A percentile compares a stretch with the other conserved stretches of the same genome.
Conservation (phyloP, 2,888 invertebrate species). For the Leptopterna dolabrata region DNA sequence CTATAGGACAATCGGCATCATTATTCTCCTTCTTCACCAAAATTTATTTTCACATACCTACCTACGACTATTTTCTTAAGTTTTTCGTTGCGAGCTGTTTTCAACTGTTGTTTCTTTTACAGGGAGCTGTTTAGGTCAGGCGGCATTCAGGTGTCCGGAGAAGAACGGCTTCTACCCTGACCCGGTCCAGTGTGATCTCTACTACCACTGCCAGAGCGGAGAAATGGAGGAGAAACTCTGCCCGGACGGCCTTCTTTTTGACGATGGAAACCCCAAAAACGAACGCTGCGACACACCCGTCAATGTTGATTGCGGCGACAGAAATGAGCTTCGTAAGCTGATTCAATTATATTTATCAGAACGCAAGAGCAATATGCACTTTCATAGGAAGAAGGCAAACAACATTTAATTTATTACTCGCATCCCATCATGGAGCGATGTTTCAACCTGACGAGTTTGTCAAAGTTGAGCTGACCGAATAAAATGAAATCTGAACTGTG, state of each 20-base stretch:
- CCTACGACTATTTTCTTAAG: no score
- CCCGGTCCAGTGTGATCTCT: conserved; percentile 81
- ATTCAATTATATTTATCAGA: neutral
- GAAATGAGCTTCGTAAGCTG: conserved; percentile 79
- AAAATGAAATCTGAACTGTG: neutral
- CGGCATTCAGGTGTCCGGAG: conserved; percentile 76
- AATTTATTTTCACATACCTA: no score
- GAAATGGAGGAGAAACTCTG: conserved; percentile 76
- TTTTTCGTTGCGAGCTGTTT: no score
- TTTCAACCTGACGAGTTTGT: no score
- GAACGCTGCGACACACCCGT: conserved; percentile 82
- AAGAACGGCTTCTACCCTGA: conserved; percentile 81
- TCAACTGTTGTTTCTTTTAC: neutral
- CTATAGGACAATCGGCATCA: no score
- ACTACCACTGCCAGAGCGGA: conserved; percentile 76
- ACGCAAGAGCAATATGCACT: no score
- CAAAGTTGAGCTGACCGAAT: no score
- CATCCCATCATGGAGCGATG: no score
- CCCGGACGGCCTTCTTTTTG: conserved; percentile 83
- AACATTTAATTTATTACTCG: no score
- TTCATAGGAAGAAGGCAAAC: no score
- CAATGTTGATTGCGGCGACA: conserved; percentile 81
- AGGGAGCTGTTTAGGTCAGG: conserved; percentile 53
- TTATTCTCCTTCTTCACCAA: no score
- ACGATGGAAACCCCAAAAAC: conserved; percentile 77